Conservation (phyloP, 35 echinoderm and acorn worm genomes). For the Holothuria glaberrima region DNA sequence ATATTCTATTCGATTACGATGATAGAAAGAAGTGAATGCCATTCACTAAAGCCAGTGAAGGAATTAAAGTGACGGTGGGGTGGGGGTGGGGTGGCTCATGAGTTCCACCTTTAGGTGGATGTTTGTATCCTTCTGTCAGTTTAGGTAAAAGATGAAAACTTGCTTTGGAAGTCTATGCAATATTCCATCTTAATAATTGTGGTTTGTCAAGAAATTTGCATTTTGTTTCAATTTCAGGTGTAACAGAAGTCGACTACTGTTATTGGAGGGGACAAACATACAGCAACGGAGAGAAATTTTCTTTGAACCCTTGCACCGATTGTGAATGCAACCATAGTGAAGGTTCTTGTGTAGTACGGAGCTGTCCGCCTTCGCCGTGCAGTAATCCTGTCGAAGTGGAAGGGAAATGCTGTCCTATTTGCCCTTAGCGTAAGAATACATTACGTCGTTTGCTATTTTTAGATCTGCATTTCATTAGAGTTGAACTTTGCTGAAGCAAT, state of each 20-base stretch:
- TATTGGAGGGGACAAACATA: constrained; percentile 11
- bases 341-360: neutral
- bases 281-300: constrained; percentile 22
- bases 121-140: neutral
- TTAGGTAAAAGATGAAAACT: neutral
- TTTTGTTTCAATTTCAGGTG: neutral
- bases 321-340: neutral
- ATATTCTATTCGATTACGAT: no score
- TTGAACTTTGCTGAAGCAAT: no score
- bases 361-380: neutral
- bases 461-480: no score
- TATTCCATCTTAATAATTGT: neutral
- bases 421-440: neutral
- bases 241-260: constrained; percentile 9
- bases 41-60: no score
- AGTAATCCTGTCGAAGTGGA: neutral
- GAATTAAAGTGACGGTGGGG: no score
- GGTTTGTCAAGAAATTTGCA: neutral
- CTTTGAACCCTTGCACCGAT: constrained; percentile 29
- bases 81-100: no score
- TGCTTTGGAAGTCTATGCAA: neutral
- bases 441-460: no score
- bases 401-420: constrained; percentile 11
- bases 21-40: no score
- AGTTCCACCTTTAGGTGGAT: no score